phyloP scores from a whole-genome alignment of 2,113 vertebrate species.

The Hippoglossus stenolepis region DNA sequence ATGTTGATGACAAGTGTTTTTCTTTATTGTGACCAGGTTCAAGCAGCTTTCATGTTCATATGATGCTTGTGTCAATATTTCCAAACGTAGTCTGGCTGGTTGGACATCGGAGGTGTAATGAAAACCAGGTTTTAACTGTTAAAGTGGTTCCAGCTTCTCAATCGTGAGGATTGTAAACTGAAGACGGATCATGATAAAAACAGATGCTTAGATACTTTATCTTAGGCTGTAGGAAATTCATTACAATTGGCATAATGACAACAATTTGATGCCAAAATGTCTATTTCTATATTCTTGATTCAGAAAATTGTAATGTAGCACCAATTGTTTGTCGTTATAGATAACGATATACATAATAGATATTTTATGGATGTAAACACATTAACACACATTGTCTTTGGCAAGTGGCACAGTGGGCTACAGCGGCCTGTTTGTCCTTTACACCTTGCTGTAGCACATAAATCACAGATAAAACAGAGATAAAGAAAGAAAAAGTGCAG shows the following conservation, averaged over 20 bases:
- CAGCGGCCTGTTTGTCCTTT: conserved; percentile 46
- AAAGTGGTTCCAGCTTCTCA: too few species aligned
- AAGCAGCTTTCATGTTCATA: neutral
- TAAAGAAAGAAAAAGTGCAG: conserved; percentile 57
- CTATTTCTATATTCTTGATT: too few species aligned
- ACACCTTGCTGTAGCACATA: conserved; percentile 43
- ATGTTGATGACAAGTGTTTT: neutral
- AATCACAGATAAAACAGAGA: conserved; percentile 63
- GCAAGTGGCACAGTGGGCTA: neutral
- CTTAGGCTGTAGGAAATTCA: neutral
- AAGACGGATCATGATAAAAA: neutral
- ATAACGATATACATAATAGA: neutral
- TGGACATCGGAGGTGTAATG: neutral
- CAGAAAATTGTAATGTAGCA: too few species aligned
- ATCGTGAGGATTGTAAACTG: neutral
- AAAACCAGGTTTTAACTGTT: neutral
- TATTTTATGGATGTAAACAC: neutral
- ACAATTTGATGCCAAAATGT: too few species aligned
- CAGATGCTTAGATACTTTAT: neutral
- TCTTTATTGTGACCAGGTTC: neutral
- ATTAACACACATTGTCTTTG: neutral
- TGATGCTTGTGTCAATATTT: neutral
- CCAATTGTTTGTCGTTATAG: neutral
- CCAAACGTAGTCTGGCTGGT: neutral
- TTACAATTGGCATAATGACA: too few species aligned